These are phyloP conservation scores for Cantharis nigra DNA, from an alignment of 2,888 invertebrate genomes.

Conservation along the genomic window DNA sequence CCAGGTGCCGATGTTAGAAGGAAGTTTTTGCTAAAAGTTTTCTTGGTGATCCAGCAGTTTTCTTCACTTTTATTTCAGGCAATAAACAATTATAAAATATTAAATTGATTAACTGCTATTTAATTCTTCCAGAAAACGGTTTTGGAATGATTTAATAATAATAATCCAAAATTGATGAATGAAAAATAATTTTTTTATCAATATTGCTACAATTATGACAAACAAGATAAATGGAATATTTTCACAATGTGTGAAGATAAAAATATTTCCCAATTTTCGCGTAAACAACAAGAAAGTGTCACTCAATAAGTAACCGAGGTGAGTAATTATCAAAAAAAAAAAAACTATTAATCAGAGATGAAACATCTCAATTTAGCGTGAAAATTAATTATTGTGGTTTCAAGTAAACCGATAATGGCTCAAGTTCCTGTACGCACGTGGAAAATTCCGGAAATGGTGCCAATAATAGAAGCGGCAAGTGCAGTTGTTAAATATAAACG, in stretches of 20 bases:
- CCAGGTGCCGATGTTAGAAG: too few relatives aligned
- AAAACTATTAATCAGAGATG: not conserved
- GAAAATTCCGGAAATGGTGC: conserved; percentile 24
- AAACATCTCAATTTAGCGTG: not conserved
- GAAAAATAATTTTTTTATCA: too few relatives aligned
- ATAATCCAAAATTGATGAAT: too few relatives aligned
- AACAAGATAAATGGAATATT: not conserved
- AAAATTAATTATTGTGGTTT: not conserved
- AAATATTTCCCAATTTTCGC: not conserved
- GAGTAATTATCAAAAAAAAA: not conserved
- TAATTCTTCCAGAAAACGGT: too few relatives aligned
- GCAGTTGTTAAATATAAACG: conserved; percentile 21
- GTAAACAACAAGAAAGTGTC: not conserved
- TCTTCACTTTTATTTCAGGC: too few relatives aligned
- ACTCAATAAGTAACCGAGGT: not conserved
- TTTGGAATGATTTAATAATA: too few relatives aligned
- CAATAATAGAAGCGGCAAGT: conserved; percentile 24
- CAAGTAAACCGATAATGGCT: not conserved
- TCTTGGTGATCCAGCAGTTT: too few relatives aligned
- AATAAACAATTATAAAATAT: too few relatives aligned
- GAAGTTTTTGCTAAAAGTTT: too few relatives aligned
- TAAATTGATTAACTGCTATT: too few relatives aligned
- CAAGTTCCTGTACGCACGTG: conserved; percentile 9
- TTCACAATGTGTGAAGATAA: not conserved
- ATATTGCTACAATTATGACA: not conserved